phyloP scores from a whole-genome alignment of 2,797 vertebrate genomes.

The Darevskia nairensis region DNA sequence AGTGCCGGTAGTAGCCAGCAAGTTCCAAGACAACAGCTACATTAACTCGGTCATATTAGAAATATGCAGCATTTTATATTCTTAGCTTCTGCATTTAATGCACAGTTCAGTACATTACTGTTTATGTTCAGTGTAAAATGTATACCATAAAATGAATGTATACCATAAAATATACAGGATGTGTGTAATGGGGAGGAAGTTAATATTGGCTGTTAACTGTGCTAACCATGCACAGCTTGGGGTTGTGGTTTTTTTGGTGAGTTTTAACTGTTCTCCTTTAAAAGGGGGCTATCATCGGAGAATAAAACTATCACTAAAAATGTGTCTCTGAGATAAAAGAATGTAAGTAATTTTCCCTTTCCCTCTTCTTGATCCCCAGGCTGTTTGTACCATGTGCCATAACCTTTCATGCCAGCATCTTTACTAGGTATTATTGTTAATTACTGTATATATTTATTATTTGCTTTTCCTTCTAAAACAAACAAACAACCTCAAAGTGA shows the following conservation, averaged over 20 bases:
- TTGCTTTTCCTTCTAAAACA: too few species aligned
- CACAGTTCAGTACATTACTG: slow-evolving; percentile 34
- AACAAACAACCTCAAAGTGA: too few species aligned
- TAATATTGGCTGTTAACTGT: slow-evolving; percentile 21
- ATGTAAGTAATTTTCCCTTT: not conserved
- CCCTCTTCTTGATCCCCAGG: not conserved
- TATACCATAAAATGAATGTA: slow-evolving; percentile 27
- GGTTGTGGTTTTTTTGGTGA: not conserved
- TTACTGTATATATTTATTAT: too few species aligned
- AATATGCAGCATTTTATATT: slow-evolving; percentile 28
- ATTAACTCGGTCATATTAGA: slow-evolving; percentile 22
- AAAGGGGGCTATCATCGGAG: not conserved
- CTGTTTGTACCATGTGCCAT: not conserved
- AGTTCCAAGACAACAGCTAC: slow-evolving; percentile 1
- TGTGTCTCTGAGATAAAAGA: slow-evolving; percentile 10
- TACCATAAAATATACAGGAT: slow-evolving; percentile 27
- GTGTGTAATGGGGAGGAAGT: slow-evolving; percentile 12
- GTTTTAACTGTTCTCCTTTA: slow-evolving; percentile 22
- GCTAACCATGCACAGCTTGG: slow-evolving; percentile 4
- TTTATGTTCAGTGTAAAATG: slow-evolving; percentile 41
- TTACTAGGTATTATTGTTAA: not conserved
- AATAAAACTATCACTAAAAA: slow-evolving; percentile 11
- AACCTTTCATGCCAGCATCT: not conserved
- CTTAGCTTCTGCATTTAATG: slow-evolving; percentile 21
- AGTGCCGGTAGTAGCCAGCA: not conserved